Base-by-base conservation (phyloP, 2,888 invertebrate genomes). In the Carterocephalus palaemon region DNA sequence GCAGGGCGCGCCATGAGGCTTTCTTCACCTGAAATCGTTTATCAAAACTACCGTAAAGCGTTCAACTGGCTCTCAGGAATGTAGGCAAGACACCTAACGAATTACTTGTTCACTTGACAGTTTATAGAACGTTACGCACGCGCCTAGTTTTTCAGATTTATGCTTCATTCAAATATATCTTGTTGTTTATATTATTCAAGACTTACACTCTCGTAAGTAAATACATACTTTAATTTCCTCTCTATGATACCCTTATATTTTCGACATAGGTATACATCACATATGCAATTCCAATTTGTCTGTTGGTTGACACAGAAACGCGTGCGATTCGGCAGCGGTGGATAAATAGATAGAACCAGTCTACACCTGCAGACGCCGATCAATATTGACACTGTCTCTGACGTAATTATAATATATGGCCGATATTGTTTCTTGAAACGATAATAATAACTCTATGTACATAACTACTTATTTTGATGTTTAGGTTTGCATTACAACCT, bases 331-430 rank as follows among this genome's bases (percentile, higher is more conserved):
- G 76, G 76, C 75, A 70, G 60, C 62, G 59, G 50, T 53, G 56
- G 51, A 65, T 76, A 79, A 78, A 81, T 69, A 77, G 58, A 81
- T 69, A 64, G 60, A 62, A 67, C 60, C 60, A 54, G 74, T 77
- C 72, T 70, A 62, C 70, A 71, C 67, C 62, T 74, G 72, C 62
- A 54, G 56, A 57, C 58, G 58, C 53, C 51, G 53, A 57, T 61
- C 55, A 56, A 62, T 60, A 59, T 53, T 54, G 53, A 58, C 54
- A 59, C 47, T 43, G 39, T 29, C 34, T n/a, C 22, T 45, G 22
- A 24, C 29, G 13, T 26, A 12, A 26, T 13, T 13, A 26, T 13
- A 26, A 12, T 12, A 12, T 6, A 12, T 7, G 8, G 5, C 4
- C 24, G 24, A 20, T 12, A 33, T 33, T 13, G 2, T 22, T 13